These are phyloP conservation scores for Mesorhabditis belari DNA, from an alignment of 2,888 invertebrate species.

Conservation along the genomic window DNA sequence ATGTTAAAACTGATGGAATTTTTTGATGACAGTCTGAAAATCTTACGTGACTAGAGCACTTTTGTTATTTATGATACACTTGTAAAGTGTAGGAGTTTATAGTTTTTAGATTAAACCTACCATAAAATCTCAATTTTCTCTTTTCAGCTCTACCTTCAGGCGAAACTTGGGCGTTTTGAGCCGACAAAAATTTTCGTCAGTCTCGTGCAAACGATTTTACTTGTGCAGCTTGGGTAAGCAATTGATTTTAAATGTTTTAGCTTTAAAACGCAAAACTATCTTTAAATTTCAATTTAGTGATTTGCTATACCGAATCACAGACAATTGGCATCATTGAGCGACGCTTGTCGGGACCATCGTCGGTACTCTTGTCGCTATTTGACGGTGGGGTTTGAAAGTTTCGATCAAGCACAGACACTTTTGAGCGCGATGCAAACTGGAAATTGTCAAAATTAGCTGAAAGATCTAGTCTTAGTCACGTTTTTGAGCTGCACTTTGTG, in stretches of 20 bases:
- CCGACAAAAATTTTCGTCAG: conserved; percentile 22
- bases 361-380: conserved; percentile 55
- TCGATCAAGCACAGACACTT: background rate
- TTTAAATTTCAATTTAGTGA: conserved; percentile 4
- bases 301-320: conserved; percentile 70
- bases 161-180: conserved; percentile 13
- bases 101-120: too few species aligned
- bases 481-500: too few species aligned
- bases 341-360: conserved; percentile 70
- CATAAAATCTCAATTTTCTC: too few species aligned
- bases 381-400: conserved; percentile 7
- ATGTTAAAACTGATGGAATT: too few species aligned
- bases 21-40: too few species aligned
- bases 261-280: too few species aligned
- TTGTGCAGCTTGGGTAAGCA: background rate
- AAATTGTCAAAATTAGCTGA: background rate
- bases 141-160: conserved; percentile 31
- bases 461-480: background rate
- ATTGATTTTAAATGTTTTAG: too few species aligned
- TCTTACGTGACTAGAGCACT: too few species aligned
- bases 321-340: conserved; percentile 97
- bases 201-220: conserved; percentile 18
- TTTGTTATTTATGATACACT: too few species aligned
- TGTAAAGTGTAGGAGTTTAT: too few species aligned
- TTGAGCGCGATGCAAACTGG: background rate